A percentile compares a stretch with the other conserved stretches of the same genome.
Conservation (phyloP, 2,797 vertebrate species). For the Oophaga sylvatica region DNA sequence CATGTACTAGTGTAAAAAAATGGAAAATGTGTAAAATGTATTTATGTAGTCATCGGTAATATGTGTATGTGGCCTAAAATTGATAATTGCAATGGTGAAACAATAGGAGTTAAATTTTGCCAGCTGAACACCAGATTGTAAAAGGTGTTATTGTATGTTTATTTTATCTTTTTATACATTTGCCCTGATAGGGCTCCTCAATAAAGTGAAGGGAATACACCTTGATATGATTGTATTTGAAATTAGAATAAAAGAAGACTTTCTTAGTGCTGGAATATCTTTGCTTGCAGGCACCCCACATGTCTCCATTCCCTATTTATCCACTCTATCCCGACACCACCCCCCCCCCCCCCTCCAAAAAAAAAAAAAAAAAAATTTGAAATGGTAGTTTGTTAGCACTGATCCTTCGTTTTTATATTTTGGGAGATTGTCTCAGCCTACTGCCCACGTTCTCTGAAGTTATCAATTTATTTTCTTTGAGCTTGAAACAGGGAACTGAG, state of each 20-base stretch:
- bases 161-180: conserved; percentile 31
- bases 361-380: neutral
- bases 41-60: conserved; percentile 20
- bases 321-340: neutral
- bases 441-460: neutral
- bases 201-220: conserved; percentile 27
- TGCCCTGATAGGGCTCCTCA: conserved; percentile 3
- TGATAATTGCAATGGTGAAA: conserved; percentile 6
- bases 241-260: neutral
- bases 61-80: conserved; percentile 24
- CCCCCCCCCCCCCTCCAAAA: too few relatives aligned
- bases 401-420: neutral
- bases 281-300: neutral
- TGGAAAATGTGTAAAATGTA: conserved; percentile 64
- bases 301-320: neutral
- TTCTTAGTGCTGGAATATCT: neutral
- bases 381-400: neutral
- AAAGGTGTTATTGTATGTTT: conserved; percentile 18
- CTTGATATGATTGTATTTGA: neutral
- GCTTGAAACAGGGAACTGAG: neutral
- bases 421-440: neutral
- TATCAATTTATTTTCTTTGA: neutral
- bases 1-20: conserved; percentile 20
- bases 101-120: neutral
- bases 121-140: neutral